These are phyloP conservation scores for Hypotaenidia philippensis DNA, from an alignment of 2,797 vertebrate genomes.

Conservation along the genomic window DNA sequence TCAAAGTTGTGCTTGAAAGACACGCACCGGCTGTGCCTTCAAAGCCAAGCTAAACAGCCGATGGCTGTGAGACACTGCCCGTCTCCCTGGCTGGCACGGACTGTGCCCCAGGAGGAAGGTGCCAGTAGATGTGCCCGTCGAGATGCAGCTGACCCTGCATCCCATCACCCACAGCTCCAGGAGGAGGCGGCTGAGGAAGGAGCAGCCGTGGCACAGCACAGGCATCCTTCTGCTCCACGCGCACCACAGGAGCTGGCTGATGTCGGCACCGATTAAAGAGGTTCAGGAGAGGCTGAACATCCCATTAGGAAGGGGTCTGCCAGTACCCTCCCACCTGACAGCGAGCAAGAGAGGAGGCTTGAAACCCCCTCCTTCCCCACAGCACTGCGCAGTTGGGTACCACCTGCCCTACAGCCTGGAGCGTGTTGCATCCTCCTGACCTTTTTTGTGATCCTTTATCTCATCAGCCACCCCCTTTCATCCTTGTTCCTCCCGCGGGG, in stretches of 20 bases:
- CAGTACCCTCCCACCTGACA: background rate
- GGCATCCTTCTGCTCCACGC: background rate
- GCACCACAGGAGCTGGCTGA: fast-evolving
- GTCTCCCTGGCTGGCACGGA: fast-evolving
- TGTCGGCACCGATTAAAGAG: fast-evolving
- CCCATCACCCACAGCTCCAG: fast-evolving
- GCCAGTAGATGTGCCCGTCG: fast-evolving
- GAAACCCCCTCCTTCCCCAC: background rate
- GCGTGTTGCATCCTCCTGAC: fast-evolving
- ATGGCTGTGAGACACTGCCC: background rate
- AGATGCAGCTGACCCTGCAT: too few relatives aligned
- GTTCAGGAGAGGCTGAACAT: background rate
- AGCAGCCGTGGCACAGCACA: background rate
- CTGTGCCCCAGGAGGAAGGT: background rate
- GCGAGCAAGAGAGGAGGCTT: background rate
- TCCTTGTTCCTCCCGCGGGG: fast-evolving
- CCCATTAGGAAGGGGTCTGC: background rate
- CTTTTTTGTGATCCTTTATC: background rate
- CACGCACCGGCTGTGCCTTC: background rate
- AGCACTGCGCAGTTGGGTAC: fast-evolving
- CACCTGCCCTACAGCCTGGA: background rate
- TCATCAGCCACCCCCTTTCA: fast-evolving
- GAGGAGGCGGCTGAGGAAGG: background rate
- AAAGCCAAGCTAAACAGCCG: background rate
- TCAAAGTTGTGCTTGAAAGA: background rate